Evolutionary conservation across 2,113 vertebrate genomes (phyloP), one percentile per base, ranked within the genome.

Genomic region (Zosterops hypoxanthus): DNA sequence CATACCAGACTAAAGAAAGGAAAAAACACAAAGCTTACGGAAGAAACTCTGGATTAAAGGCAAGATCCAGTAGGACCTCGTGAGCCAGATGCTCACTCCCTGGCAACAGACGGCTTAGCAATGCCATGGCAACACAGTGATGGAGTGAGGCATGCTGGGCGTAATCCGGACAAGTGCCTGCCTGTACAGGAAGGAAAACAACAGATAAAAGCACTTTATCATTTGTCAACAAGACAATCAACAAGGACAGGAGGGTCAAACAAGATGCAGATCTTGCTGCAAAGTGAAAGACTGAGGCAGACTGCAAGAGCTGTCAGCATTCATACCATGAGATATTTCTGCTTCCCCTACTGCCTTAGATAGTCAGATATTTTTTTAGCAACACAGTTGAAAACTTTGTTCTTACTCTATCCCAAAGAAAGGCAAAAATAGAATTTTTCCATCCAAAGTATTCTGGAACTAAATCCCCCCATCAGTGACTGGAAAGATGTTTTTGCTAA

Each of bases 1-100:
- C 0, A 1, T n/a, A 66, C 12, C 26, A 91, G 23, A 63, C 36
- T 53, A 84, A 21, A 82, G 52, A 84, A 85, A 75, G 24, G 12
- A 73, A 78, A 84, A 94, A 86, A 73, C 18, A n/a, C 25, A 70
- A 94, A 85, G 98, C 99, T 99, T 96, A 99, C 99, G 97, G 98
- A 97, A 99, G 97, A 81, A 99, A 98, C 64, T 98, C 98, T 49
- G 98, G 98, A 97, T 98, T 99, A 97, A 99, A 99, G 86, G 98
- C 96, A 92, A 99, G 95, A 88, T 94, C 97, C 89, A 98, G 98
- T 22, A 99, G 95, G 53, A 99, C 97, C 50, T 99, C 97, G 0
- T 99, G 98, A 57, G 96, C 98, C 80, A 99, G 92, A 96, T 98
- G 96, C 95, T 99, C 99, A 28, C 98, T 99, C 89, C 99, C 99